Evolutionary conservation across 2,113 vertebrate genomes (phyloP).

Genomic region (Pomatorhinus ruficollis): DNA sequence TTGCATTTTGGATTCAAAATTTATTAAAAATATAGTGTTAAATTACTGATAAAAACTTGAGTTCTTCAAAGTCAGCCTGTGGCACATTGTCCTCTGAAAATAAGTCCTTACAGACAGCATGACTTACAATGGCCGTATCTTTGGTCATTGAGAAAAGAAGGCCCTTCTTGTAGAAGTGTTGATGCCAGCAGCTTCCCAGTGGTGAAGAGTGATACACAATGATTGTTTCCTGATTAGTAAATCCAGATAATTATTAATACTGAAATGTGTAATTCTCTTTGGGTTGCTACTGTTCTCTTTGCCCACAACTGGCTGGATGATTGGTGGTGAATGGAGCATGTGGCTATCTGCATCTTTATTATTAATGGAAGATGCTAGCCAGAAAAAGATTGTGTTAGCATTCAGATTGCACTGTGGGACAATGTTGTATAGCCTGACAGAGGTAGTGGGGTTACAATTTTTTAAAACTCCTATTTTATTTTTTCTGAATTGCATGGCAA

Average conservation of each 20-base stretch:
- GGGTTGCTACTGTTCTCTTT: background rate
- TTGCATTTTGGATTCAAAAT: background rate
- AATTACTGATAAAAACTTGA: background rate
- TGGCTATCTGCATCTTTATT: background rate
- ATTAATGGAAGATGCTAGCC: background rate
- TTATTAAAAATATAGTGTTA: background rate
- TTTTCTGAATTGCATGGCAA: background rate
- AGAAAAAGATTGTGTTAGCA: background rate
- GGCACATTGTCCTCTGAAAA: background rate
- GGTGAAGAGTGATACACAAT: background rate
- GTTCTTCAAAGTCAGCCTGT: background rate
- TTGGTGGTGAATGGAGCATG: background rate
- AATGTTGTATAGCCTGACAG: background rate
- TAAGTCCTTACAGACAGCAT: background rate
- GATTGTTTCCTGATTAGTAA: background rate
- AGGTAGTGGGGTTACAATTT: fast-evolving
- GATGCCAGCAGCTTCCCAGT: background rate
- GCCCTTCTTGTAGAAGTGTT: background rate
- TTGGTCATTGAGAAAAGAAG: background rate
- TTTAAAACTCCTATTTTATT: background rate
- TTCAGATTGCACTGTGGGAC: background rate
- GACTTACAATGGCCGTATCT: fast-evolving
- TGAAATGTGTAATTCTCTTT: background rate
- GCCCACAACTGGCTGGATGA: background rate
- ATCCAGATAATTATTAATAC: background rate